Conservation (phyloP, 2,888 invertebrate species). For the Augochlorella aurata region DNA sequence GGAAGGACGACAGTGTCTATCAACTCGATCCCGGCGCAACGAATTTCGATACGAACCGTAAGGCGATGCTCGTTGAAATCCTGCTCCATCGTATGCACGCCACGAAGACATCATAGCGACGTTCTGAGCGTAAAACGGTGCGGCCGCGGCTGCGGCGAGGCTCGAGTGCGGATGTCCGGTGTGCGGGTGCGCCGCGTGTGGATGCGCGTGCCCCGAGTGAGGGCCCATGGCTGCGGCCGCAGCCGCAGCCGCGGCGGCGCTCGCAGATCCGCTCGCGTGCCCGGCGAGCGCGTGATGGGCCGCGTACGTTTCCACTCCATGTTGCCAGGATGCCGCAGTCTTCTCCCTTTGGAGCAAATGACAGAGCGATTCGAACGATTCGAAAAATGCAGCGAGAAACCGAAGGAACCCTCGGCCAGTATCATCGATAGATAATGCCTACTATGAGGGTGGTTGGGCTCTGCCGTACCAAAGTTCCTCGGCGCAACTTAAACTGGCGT, state of each 20-base stretch:
- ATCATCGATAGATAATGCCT: no score
- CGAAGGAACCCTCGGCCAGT: no score
- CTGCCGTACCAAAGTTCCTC: no score
- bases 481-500: no score
- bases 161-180: slow-evolving; percentile 84
- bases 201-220: slow-evolving; percentile 74
- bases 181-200: slow-evolving; percentile 78
- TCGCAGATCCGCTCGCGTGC: slow-evolving; percentile 77
- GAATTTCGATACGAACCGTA: slow-evolving; percentile 84
- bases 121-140: slow-evolving; percentile 91
- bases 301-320: slow-evolving; percentile 80
- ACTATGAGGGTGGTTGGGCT: no score
- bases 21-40: background rate
- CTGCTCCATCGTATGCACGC: slow-evolving; percentile 88
- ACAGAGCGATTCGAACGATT: background rate
- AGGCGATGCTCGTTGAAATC: slow-evolving; percentile 91
- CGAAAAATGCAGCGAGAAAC: background rate
- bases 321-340: slow-evolving; percentile 80
- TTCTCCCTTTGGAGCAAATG: slow-evolving; percentile 76
- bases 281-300: slow-evolving; percentile 79
- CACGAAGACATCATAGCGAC: slow-evolving; percentile 91
- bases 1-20: background rate
- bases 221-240: slow-evolving; percentile 74
- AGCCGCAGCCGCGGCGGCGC: slow-evolving; percentile 43
- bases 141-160: slow-evolving; percentile 81